Evolutionary conservation across 2,113 vertebrate species (phyloP).

Genomic region (Ellobius talpinus): DNA sequence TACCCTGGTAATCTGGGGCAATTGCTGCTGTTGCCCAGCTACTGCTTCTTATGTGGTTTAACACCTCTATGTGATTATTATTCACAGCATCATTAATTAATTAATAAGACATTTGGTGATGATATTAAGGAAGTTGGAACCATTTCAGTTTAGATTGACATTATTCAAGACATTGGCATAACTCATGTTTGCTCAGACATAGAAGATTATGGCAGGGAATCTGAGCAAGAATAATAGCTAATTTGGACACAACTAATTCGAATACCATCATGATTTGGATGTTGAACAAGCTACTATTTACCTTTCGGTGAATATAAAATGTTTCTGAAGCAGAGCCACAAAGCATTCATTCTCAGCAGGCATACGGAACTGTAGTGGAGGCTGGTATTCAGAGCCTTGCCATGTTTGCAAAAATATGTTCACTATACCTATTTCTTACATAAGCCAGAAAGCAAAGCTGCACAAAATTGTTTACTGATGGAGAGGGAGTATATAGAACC

Average conservation of each 20-base stretch:
- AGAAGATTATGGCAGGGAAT: slow-evolving; percentile 34
- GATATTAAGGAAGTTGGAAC: slow-evolving; percentile 65
- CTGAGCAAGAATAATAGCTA: slow-evolving; percentile 51
- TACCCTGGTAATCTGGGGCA: not conserved
- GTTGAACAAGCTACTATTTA: slow-evolving; percentile 59
- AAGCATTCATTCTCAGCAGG: slow-evolving; percentile 13
- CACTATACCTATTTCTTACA: not conserved
- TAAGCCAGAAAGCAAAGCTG: not conserved
- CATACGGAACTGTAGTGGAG: not conserved
- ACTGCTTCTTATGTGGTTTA: slow-evolving; percentile 49
- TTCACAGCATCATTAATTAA: slow-evolving; percentile 68
- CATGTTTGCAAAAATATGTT: not conserved
- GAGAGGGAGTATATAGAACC: not conserved
- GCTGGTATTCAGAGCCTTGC: slow-evolving; percentile 37
- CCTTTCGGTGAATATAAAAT: slow-evolving; percentile 38
- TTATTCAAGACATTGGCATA: slow-evolving; percentile 62
- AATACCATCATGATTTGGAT: slow-evolving; percentile 54
- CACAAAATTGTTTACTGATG: not conserved
- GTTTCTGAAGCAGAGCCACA: slow-evolving; percentile 61
- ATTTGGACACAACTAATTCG: slow-evolving; percentile 70
- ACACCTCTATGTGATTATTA: slow-evolving; percentile 63
- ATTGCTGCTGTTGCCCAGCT: not conserved
- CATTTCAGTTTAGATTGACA: slow-evolving; percentile 36
- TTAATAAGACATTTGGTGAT: slow-evolving; percentile 73
- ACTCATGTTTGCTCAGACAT: slow-evolving; percentile 68